Base-by-base conservation (phyloP, 1,140 invertebrate species). In the Campoletis sonorensis region DNA sequence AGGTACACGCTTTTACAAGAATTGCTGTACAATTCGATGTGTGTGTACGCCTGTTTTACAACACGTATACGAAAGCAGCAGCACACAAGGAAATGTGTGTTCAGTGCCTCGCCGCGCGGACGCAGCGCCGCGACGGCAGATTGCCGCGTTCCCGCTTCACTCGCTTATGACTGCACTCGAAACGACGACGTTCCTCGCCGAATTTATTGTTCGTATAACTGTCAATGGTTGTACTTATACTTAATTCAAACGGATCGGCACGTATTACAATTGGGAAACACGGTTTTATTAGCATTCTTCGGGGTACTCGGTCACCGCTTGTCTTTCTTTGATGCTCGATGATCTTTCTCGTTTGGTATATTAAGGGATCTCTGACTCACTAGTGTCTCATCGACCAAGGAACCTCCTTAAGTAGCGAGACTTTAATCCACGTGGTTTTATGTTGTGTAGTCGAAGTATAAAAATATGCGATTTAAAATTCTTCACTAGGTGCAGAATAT, bases 221-320 rank as follows among this genome's bases (percentile, higher is more conserved):
- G 30, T 49, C 23, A 18, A 30, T 75, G 1, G 23, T 58, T 33
- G 10, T 26, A 16, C 26, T 27, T 8, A 58, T 58, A 8, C 27
- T 51, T 23, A 58, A 58, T 58, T 45, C 8, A 13, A 21, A 58
- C 21, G 54, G 21, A 18, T 11, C 5, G 40, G 40, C 54, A 58
- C 23, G 21, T 26, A 67, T 26, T 23, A 67, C 61, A 26, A 67
- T 67, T 67, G n/a, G 16, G 15, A 30, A 26, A n/a, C 45, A 75
- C 26, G n/a, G 5, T 75, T 75, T 75, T 75, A 75, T 75, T 58
- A 75, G 49, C 72, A 75, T 75, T 75, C 72, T 75, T 75, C 72
- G 58, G 58, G 11, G 26, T 75, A 45, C n/a, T 26, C n/a, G n/a
- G 2, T 45, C 40, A 45, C 40, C 40, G 40, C 5, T 45, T 45